These are phyloP conservation scores for Onychorhynchus coronatus DNA, from an alignment of 2,113 vertebrate genomes.

Conservation along the genomic window DNA sequence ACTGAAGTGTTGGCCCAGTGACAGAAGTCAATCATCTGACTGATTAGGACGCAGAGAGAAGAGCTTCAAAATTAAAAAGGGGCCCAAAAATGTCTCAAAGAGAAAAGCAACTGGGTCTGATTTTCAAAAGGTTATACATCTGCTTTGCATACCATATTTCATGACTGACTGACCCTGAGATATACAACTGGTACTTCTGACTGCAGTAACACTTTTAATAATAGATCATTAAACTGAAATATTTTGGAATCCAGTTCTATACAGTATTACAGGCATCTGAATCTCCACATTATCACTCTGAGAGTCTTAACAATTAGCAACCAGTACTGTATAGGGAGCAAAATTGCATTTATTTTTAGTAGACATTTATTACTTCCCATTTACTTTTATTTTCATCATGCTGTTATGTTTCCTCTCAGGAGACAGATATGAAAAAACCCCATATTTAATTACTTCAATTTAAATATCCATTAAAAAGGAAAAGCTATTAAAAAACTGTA, in stretches of 20 bases:
- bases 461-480: constrained; percentile 25
- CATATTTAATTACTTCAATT: constrained; percentile 26
- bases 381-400: not conserved
- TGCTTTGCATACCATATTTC: not conserved
- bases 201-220: not conserved
- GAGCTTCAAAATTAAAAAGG: not conserved
- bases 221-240: not conserved
- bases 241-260: not conserved
- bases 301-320: not conserved
- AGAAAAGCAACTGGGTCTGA: not conserved
- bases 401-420: not conserved
- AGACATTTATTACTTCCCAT: not conserved
- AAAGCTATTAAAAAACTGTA: constrained; percentile 25
- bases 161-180: not conserved
- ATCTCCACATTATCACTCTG: not conserved
- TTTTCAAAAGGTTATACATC: not conserved
- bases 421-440: not conserved
- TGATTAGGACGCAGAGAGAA: not conserved
- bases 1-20: not conserved
- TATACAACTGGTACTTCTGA: not conserved
- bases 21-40: not conserved
- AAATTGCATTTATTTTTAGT: not conserved
- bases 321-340: not conserved
- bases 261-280: not conserved
- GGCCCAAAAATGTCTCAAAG: not conserved